phyloP scores from a whole-genome alignment of 1,140 invertebrate genomes.

The Eriosoma lanigerum region DNA sequence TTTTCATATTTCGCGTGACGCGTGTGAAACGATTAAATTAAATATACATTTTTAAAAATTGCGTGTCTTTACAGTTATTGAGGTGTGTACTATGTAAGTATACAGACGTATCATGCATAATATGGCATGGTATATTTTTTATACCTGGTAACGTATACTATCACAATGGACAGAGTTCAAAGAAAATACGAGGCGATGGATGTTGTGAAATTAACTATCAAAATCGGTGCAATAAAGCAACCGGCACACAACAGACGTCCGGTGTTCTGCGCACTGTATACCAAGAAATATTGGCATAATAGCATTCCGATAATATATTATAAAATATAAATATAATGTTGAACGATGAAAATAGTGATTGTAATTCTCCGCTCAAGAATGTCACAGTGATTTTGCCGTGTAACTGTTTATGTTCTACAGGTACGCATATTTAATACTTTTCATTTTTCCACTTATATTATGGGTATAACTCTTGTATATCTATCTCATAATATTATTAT shows the following conservation, averaged over 20 bases:
- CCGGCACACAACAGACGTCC: not conserved
- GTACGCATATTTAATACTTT: no score
- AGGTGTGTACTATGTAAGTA: no score
- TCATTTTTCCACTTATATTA: no score
- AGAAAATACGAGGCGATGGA: not conserved
- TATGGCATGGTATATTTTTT: no score
- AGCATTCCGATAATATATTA: conserved; percentile 18
- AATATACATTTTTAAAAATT: no score
- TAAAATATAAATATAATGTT: not conserved
- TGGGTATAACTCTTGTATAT: not conserved
- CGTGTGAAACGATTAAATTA: no score
- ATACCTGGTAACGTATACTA: not conserved
- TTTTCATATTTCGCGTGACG: no score
- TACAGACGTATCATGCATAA: no score
- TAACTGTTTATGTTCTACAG: conserved; percentile 4
- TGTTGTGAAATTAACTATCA: not conserved
- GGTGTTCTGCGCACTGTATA: not conserved
- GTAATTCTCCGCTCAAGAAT: conserved; percentile 19
- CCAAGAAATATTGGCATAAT: conserved; percentile 44
- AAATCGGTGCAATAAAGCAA: not conserved
- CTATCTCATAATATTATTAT: no score
- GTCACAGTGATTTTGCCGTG: not conserved
- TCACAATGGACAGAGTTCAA: conserved; percentile 8
- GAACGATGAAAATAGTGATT: conserved; percentile 25
- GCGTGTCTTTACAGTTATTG: no score